These are phyloP conservation scores for Parambassis ranga DNA, from an alignment of 2,797 vertebrate genomes.

Conservation along the genomic window DNA sequence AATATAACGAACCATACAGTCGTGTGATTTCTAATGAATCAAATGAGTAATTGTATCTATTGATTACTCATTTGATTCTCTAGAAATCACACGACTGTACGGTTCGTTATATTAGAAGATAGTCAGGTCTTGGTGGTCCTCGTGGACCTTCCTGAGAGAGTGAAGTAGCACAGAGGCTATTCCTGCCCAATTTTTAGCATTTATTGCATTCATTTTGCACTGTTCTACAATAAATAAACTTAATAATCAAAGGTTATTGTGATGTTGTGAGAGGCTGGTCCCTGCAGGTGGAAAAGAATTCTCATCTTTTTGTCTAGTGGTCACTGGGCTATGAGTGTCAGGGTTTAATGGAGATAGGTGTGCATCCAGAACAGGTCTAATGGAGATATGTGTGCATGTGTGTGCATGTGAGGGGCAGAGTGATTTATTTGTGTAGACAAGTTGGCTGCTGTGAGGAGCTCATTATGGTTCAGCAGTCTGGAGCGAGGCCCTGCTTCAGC, in stretches of 20 bases:
- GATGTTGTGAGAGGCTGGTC: neutral
- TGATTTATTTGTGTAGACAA: conserved; percentile 81
- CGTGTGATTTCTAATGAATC: too few species aligned
- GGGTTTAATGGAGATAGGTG: conserved; percentile 60
- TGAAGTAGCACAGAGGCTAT: too few species aligned
- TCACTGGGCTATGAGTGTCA: conserved; percentile 45
- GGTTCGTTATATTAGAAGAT: too few species aligned
- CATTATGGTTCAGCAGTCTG: conserved; percentile 78
- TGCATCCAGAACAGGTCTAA: conserved; percentile 29
- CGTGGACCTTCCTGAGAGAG: too few species aligned
- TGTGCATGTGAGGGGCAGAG: conserved; percentile 24
- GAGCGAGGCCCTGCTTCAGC: conserved; percentile 65
- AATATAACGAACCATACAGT: too few species aligned
- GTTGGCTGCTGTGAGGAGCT: conserved; percentile 77
- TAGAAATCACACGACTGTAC: too few species aligned
- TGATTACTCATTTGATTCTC: too few species aligned
- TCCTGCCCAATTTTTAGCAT: too few species aligned
- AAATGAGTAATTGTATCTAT: too few species aligned
- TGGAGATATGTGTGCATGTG: conserved; percentile 23
- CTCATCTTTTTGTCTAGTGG: conserved; percentile 29
- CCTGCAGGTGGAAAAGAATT: neutral
- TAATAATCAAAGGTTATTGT: neutral
- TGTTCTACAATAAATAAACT: too few species aligned
- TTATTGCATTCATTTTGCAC: too few species aligned
- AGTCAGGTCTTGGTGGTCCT: too few species aligned